Conservation (phyloP, 2,113 vertebrate species). For the Chunga burmeisteri region DNA sequence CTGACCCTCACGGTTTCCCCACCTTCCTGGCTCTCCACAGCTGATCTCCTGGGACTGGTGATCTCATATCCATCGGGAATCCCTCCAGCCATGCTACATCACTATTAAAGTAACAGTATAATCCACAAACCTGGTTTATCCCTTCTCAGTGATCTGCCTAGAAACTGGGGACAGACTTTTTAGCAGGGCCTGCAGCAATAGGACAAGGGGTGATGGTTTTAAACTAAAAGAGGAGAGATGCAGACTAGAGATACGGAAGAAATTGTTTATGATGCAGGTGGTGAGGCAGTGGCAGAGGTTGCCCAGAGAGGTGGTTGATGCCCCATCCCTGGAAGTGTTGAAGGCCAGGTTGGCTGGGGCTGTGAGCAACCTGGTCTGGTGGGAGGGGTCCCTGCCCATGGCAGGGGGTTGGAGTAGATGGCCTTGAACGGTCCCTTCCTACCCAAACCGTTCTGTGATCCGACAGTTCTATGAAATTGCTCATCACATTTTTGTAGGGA, state of each 20-base stretch:
- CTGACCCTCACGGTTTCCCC: too few relatives aligned
- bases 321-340: too few relatives aligned
- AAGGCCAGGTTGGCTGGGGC: too few relatives aligned
- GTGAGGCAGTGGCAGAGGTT: too few relatives aligned
- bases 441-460: not conserved
- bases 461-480: not conserved
- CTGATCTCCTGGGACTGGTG: not conserved
- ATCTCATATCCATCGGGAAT: not conserved
- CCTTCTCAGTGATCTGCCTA: not conserved
- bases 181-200: not conserved
- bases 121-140: not conserved
- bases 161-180: not conserved
- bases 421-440: accelerated
- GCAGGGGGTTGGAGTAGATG: not conserved
- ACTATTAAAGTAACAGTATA: not conserved
- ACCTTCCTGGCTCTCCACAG: not conserved
- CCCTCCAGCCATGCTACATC: not conserved
- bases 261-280: too few relatives aligned
- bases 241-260: accelerated
- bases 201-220: not conserved
- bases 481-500: not conserved
- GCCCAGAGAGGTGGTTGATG: too few relatives aligned
- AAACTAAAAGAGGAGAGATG: not conserved
- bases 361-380: too few relatives aligned
- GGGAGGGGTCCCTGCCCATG: too few relatives aligned